Evolutionary conservation across 2,113 vertebrate species (phyloP).

Genomic region (Oncorhynchus clarkii): DNA sequence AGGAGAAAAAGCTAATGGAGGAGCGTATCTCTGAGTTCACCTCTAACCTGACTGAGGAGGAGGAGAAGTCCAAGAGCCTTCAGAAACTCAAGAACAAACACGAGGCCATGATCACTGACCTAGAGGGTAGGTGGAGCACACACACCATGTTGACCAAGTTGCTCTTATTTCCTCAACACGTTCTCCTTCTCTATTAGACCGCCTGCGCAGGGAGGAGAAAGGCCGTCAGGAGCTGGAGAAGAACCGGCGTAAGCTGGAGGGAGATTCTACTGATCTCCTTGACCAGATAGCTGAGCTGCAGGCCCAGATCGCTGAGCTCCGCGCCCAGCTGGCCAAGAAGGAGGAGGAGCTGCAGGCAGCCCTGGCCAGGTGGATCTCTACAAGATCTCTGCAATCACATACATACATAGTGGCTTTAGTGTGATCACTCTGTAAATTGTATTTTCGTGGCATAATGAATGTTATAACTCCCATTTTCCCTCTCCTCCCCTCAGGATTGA

Average conservation of each 20-base stretch:
- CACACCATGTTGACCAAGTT: background rate
- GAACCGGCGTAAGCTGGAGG: constrained; percentile 94
- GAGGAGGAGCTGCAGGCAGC: constrained; percentile 95
- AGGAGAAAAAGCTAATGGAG: constrained; percentile 96
- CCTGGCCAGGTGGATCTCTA: constrained; percentile 80
- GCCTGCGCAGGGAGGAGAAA: constrained; percentile 93
- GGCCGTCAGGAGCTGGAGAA: constrained; percentile 94
- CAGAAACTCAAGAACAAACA: constrained; percentile 98
- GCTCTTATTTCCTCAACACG: background rate
- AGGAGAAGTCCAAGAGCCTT: constrained; percentile 97
- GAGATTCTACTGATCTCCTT: constrained; percentile 86
- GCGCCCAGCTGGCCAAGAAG: constrained; percentile 94
- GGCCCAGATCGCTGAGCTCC: constrained; percentile 95
- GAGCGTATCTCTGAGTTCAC: constrained; percentile 94
- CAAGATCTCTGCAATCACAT: no score
- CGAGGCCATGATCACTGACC: constrained; percentile 96
- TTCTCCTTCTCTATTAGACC: constrained; percentile 71
- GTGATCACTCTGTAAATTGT: no score
- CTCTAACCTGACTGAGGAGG: constrained; percentile 93
- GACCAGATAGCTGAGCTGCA: constrained; percentile 97
- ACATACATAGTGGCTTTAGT: no score
- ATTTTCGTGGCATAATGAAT: background rate
- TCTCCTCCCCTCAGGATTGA: constrained; percentile 81
- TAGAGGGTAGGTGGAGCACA: constrained; percentile 82
- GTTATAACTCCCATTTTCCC: background rate